A percentile compares a stretch with the other conserved stretches of the same genome.
These are phyloP conservation scores for Alethe diademata DNA, from an alignment of 2,113 vertebrate species.

Conservation along the genomic window DNA sequence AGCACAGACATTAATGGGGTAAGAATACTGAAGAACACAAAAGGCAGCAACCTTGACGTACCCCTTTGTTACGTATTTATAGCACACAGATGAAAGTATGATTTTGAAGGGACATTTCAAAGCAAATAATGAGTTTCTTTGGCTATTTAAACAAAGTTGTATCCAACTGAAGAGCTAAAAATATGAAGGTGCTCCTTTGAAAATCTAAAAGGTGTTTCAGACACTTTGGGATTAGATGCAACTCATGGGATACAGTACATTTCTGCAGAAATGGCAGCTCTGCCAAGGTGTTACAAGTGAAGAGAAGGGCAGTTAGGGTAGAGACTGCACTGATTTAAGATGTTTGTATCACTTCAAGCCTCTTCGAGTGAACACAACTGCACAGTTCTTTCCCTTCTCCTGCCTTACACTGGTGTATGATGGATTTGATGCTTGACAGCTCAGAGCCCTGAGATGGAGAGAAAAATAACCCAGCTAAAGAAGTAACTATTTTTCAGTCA, in stretches of 20 bases:
- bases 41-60: background rate
- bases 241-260: background rate
- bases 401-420: background rate
- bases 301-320: background rate
- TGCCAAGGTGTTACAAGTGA: background rate
- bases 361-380: background rate
- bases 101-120: constrained; percentile 2
- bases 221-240: background rate
- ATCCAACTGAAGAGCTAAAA: background rate
- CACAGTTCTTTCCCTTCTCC: background rate
- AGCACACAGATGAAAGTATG: background rate
- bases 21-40: background rate
- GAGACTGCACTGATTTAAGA: background rate
- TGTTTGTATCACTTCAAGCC: background rate
- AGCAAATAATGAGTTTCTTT: background rate
- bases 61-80: background rate
- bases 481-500: background rate
- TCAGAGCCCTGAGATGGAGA: background rate
- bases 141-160: background rate
- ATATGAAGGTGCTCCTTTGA: background rate
- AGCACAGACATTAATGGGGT: background rate
- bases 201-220: background rate
- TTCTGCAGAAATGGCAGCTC: background rate
- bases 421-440: background rate
- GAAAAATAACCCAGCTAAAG: background rate